Base-by-base conservation (phyloP, 2,888 invertebrate genomes). In the Anaspis maculata region DNA sequence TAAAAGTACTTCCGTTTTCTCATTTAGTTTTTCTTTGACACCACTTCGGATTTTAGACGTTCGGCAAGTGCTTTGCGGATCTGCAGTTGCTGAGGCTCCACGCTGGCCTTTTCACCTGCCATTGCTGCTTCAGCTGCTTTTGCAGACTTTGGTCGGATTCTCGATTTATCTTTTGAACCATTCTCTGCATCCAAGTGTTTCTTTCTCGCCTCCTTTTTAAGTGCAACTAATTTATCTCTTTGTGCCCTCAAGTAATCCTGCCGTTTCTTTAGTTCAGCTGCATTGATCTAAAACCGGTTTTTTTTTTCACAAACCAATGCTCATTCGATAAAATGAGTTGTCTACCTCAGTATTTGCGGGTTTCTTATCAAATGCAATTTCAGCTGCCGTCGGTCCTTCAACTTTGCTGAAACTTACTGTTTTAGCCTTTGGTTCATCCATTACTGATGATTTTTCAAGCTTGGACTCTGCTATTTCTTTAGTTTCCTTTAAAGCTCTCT, bases 221-320 rank as follows among this genome's bases (percentile, higher is more conserved):
- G 68, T 12, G 85, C 85, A 25, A 95, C 72, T 31, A 96, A 72
- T 59, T 92, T 90, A 63, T 95, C 95, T 13, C 95, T 74, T 59
- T 95, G 94, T 39, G 84, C 79, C 32, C 84, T 78, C 34, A 96
- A 68, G 62, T 94, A 95, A 45, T 84, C 80, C 54, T 90, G 87
- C 1, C 95, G 74, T 34, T 77, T 77, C 40, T 75, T 74, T 27
- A 92, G 67, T 47, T 91, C 90, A 35, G 70, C 70, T 13, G 68
- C 66, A 49, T 70, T 67, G 21, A 73, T 60, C 66, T 71, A 51
- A 49, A 35, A 25, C 26, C 23, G 23, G 16, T 19, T 19, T 5
- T 19, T 19, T 19, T 6, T 19, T 19, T 19, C 19, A 19, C 6
- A 19, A 19, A 19, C 19, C 19, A 9, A 19, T 5, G 19, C 19